A percentile compares a stretch with the other conserved stretches of the same genome.
These are phyloP conservation scores for Menura novaehollandiae DNA, from an alignment of 2,113 vertebrate genomes.

Conservation along the genomic window DNA sequence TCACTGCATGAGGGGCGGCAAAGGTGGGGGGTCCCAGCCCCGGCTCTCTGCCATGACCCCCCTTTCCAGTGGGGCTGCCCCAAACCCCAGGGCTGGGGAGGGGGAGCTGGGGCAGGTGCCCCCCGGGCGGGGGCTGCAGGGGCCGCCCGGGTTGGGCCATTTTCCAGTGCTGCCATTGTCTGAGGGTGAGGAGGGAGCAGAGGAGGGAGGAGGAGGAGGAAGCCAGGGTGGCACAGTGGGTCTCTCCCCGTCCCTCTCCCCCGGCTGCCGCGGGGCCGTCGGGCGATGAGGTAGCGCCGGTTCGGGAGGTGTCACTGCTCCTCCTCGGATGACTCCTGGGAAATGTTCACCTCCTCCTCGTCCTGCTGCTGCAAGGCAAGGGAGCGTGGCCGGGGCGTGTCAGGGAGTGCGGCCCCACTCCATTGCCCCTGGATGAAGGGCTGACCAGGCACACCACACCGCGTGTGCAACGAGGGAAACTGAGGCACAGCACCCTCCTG, in stretches of 20 bases:
- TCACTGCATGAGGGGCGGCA: neutral
- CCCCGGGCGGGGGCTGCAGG: neutral
- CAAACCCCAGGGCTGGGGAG: neutral
- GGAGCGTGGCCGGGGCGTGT: neutral
- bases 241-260: conserved; percentile 7
- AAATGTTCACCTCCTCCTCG: conserved; percentile 85
- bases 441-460: rapidly evolving
- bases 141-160: neutral
- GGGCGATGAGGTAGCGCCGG: conserved; percentile 81
- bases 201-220: neutral
- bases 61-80: neutral
- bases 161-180: conserved; percentile 55
- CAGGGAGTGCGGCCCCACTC: neutral
- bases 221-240: neutral
- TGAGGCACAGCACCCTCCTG: neutral
- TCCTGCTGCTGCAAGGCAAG: conserved; percentile 80
- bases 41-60: neutral
- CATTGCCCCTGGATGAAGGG: rapidly evolving
- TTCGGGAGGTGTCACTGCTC: conserved; percentile 83
- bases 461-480: neutral
- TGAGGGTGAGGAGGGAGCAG: conserved; percentile 25
- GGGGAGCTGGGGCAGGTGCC: neutral
- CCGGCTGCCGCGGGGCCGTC: conserved; percentile 72
- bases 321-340: conserved; percentile 93
- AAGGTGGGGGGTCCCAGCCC: neutral